Evolutionary conservation across 2,797 vertebrate species (phyloP), one percentile per base, ranked within the genome.

Genomic region (Gouania willdenowi): DNA sequence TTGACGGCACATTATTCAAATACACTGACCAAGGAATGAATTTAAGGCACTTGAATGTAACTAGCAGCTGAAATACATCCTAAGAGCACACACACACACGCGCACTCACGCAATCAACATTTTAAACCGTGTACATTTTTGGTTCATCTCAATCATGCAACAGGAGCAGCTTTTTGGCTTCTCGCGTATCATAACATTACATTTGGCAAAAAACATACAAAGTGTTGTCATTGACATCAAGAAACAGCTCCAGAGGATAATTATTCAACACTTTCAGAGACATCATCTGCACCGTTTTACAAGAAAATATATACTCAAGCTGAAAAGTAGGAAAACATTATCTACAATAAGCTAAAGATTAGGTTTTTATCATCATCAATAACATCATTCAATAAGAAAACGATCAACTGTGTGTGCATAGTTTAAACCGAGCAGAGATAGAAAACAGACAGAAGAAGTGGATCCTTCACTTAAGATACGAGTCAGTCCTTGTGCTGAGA

Each of bases 31-130:
- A 51, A 43, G 57, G 41, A 53, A 71, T 47, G 49, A 58, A 30
- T 38, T 57, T 79, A 87, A 87, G 85, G 85, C 85, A 86, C 85
- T 87, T 75, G 54, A 21, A 81, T 63, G 69, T 65, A 50, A 66
- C 67, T 66, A 82, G 76, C 75, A 83, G 80, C 72, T 73, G 39
- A 52, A 58, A 73, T 66, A 71, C 67, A 57, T 58, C 59, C 53
- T 54, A 66, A 44, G 19, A 60, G 38, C 31, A 40, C 40, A 27
- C 28, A 42, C 19, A 5, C 12, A 35, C 40, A 55, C 25, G 11
- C 4, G 18, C 8, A 8, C 12, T 17, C 47, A 10, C 21, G 12
- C 28, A 27, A 26, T 3, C 20, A 27, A 14, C 11, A 9, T 11
- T 50, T 52, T 5, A 16, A 23, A 17, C 46, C 43, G 19, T 60